A percentile compares a stretch with the other conserved stretches of the same genome.
phyloP scores from a whole-genome alignment of 2,797 vertebrate genomes.

The Thalassophryne amazonica region DNA sequence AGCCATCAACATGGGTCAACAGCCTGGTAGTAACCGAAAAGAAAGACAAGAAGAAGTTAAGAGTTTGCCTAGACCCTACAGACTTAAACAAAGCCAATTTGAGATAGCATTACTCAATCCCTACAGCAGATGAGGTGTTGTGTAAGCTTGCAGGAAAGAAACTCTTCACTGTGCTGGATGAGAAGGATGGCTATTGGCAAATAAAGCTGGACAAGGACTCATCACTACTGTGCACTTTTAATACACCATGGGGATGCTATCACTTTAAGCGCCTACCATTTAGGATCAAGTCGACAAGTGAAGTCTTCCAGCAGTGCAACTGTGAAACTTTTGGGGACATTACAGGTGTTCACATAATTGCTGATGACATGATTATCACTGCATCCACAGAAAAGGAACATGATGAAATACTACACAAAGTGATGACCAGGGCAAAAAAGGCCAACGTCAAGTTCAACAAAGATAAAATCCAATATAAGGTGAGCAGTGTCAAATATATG shows the following conservation, averaged over 20 bases:
- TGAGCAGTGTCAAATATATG: background rate
- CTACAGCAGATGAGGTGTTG: background rate
- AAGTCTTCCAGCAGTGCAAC: conserved; percentile 7
- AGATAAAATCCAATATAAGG: conserved; percentile 7
- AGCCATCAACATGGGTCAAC: background rate
- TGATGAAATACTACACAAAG: background rate
- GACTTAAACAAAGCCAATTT: background rate
- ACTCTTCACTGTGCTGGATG: conserved; percentile 5
- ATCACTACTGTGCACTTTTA: conserved; percentile 9
- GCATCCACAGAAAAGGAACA: background rate
- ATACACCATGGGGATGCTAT: conserved; percentile 8
- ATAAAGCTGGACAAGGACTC: conserved; percentile 4
- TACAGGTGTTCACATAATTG: background rate
- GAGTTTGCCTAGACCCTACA: background rate
- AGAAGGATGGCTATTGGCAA: conserved; percentile 13
- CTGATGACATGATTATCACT: background rate
- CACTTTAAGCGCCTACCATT: background rate
- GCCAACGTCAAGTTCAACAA: background rate
- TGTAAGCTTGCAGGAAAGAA: conserved; percentile 5
- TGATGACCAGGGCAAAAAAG: background rate
- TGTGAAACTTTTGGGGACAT: conserved; percentile 6
- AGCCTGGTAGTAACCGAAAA: background rate
- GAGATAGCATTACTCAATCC: background rate
- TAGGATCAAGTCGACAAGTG: conserved; percentile 14
- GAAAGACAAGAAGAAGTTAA: background rate